Evolutionary conservation across 2,888 invertebrate species (phyloP), one percentile per base, ranked within the genome.

Genomic region (Leptinotarsa juncta): DNA sequence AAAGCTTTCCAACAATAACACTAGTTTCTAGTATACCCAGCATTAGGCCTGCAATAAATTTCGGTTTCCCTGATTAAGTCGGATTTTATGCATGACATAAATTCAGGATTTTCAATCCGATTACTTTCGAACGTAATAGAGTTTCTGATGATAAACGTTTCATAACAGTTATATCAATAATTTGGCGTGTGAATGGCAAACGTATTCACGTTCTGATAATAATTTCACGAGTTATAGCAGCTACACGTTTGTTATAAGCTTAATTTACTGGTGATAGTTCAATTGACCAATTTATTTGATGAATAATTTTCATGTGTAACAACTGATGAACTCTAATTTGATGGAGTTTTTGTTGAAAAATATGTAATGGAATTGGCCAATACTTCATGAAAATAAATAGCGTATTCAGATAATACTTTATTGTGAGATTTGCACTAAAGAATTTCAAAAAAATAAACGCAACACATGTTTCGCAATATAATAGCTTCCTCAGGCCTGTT

Each of bases 71-170:
- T 53, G 65, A 71, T 71, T 71, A 71, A 12, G 65, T 71, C 66
- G 32, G 65, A 71, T 71, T 66, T 53, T 71, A 71, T 66, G 51
- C 71, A 42, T 62, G n/a, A 62, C 60, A 72, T 72, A 72, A 72
- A 72, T 73, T 55, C 65, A 42, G 73, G 55, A 73, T 68, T 73
- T 69, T 69, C 55, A 69, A 65, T 55, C 65, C 73, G 69, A 69
- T 73, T 67, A 73, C 55, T 73, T 68, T 65, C 55, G 53, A 7
- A 68, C 57, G 65, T 69, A 72, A 72, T 65, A 32, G 65, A 55
- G 53, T 65, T 73, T 62, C 73, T 55, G 73, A 73, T 65, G 69
- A 65, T 69, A 49, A 73, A 69, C 65, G 55, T 71, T 67, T 62
- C 62, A 42, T 42, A 62, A 42, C 62, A 62, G n/a, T 62, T 16